phyloP scores from a whole-genome alignment of 1,140 invertebrate genomes.

The Listronotus oregonensis region DNA sequence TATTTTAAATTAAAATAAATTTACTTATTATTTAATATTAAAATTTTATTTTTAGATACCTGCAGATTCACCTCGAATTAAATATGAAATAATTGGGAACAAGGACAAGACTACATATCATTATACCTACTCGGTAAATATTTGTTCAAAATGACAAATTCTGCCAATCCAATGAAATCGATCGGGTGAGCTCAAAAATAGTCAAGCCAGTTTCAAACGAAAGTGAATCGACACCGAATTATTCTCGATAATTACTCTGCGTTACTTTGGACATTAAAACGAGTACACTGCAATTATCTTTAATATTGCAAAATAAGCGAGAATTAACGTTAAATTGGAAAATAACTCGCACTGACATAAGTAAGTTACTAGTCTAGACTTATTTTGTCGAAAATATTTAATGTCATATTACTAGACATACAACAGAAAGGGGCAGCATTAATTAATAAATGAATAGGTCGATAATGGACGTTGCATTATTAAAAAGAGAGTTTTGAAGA shows the following conservation, averaged over 20 bases:
- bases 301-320: slow-evolving; percentile 9
- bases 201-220: not conserved
- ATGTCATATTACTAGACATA: not conserved
- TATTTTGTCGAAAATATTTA: not conserved
- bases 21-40: too few species aligned
- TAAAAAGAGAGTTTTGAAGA: too few species aligned
- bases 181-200: not conserved
- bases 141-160: not conserved
- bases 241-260: too few species aligned
- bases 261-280: not conserved
- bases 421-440: too few species aligned
- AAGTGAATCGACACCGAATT: not conserved
- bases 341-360: slow-evolving; percentile 2
- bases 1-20: too few species aligned
- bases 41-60: too few species aligned
- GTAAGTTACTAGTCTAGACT: not conserved
- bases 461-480: too few species aligned
- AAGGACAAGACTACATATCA: too few species aligned
- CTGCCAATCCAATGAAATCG: not conserved
- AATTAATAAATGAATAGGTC: too few species aligned
- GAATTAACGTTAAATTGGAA: slow-evolving; percentile 6
- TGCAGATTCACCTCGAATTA: too few species aligned
- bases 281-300: slow-evolving; percentile 3
- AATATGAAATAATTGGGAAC: too few species aligned
- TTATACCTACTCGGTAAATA: too few species aligned